Conservation (phyloP, 2,797 vertebrate genomes). For the Eulemur rubriventer region DNA sequence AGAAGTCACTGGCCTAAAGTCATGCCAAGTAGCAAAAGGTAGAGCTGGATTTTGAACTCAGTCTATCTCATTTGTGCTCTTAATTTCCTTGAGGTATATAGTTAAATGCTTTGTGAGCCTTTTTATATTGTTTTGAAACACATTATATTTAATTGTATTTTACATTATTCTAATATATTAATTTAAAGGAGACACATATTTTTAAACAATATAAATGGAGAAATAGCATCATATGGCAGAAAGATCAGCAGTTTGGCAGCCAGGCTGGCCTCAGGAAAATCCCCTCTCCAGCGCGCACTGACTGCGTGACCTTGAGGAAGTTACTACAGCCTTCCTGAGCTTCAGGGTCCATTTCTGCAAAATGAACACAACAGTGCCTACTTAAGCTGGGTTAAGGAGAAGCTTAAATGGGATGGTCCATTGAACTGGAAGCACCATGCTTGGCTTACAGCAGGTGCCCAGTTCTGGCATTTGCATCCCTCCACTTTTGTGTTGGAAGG, state of each 20-base stretch:
- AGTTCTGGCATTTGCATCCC: not conserved
- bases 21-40: not conserved
- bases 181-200: not conserved
- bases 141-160: not conserved
- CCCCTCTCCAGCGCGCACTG: not conserved
- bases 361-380: not conserved
- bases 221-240: not conserved
- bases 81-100: not conserved
- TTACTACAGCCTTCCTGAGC: not conserved
- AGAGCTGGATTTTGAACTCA: not conserved
- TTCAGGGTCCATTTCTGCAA: not conserved
- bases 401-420: not conserved
- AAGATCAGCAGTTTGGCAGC: not conserved
- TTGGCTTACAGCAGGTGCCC: not conserved
- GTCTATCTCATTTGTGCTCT: not conserved
- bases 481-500: not conserved
- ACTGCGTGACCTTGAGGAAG: not conserved
- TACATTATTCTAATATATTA: not conserved
- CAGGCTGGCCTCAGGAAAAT: not conserved
- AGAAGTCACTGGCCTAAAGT: not conserved
- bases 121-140: slow-evolving; percentile 33
- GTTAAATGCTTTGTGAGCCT: not conserved
- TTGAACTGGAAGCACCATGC: not conserved
- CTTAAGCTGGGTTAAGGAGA: not conserved
- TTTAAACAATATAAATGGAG: slow-evolving; percentile 6